Base-by-base conservation (phyloP, 2,888 invertebrate genomes). In the Dermolepida albohirtum region DNA sequence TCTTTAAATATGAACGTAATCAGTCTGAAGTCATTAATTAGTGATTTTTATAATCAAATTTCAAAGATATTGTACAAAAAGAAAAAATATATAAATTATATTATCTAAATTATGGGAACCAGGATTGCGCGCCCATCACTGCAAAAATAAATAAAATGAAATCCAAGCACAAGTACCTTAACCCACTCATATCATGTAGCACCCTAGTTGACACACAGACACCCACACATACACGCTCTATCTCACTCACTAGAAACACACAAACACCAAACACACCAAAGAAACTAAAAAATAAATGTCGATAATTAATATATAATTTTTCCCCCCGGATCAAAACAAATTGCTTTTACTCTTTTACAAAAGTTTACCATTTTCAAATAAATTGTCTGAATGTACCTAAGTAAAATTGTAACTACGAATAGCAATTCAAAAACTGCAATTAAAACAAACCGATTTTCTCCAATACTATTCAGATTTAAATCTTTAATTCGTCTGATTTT, bases 141-240 rank as follows among this genome's bases (percentile, higher is more conserved):
- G 11, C 6, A 22, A 54, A 54, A 54, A 16, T 5, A 39, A 8
- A 2, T 10, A 14, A 54, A 27, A 6, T 14, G 22, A 39, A 54
- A 69, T 69, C 67, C 71, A 71, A 74, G 74, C 74, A 75, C 73
- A 76, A 74, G 73, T 74, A 75, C 75, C 74, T 75, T 75, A 71
- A 71, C 74, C 74, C 74, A 74, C 74, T 70, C 71, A 71, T 72
- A 72, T 76, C 76, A 76, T 75, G 47, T 55, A 69, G 62, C 63
- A 63, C 54, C 63, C 41, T 44, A 59, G 44, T 41, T n/a, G 40
- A 55, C 55, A 34, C 34, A 34, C 34, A 34, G 34, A 34, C 34
- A 34, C 34, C 22, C 6, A 34, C 34, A 34, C 34, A 34, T 34
- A 34, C 34, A 67, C 62, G 62, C 67, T 67, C 34, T 67, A 40